Conservation (phyloP, 2,888 invertebrate species). For the Macrosoma leucophasiata region DNA sequence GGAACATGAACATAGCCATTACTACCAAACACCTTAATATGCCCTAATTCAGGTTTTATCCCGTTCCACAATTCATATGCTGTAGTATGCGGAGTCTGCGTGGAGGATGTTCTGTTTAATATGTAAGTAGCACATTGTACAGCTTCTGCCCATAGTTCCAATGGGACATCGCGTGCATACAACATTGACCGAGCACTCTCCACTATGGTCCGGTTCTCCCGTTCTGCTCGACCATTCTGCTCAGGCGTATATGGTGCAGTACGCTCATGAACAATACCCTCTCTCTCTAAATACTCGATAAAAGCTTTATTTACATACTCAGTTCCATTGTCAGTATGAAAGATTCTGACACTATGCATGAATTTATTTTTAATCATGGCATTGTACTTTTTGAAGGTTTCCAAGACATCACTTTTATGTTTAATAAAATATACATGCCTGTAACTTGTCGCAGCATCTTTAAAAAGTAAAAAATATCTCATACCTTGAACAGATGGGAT, state of each 20-base stretch:
- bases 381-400: slow-evolving; percentile 22
- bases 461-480: slow-evolving; percentile 27
- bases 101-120: slow-evolving; percentile 32
- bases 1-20: slow-evolving; percentile 32
- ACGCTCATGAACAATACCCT: slow-evolving; percentile 27
- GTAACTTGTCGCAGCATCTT: slow-evolving; percentile 24
- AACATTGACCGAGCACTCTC: slow-evolving; percentile 31
- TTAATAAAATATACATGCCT: slow-evolving; percentile 23
- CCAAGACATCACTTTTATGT: slow-evolving; percentile 24
- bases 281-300: slow-evolving; percentile 14
- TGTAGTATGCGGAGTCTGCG: slow-evolving; percentile 24
- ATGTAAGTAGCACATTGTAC: no score
- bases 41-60: slow-evolving; percentile 21
- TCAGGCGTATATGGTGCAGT: slow-evolving; percentile 29
- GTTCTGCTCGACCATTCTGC: slow-evolving; percentile 31
- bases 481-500: slow-evolving; percentile 13
- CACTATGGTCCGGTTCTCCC: slow-evolving; percentile 34
- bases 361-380: no score
- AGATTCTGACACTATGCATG: no score
- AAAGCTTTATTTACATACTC: slow-evolving; percentile 20
- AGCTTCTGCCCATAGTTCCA: no score
- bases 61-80: slow-evolving; percentile 34
- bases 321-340: slow-evolving; percentile 25
- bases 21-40: slow-evolving; percentile 31
- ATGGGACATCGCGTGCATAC: slow-evolving; percentile 22